phyloP scores from a whole-genome alignment of 2,113 vertebrate genomes.

The Colossoma macropomum region DNA sequence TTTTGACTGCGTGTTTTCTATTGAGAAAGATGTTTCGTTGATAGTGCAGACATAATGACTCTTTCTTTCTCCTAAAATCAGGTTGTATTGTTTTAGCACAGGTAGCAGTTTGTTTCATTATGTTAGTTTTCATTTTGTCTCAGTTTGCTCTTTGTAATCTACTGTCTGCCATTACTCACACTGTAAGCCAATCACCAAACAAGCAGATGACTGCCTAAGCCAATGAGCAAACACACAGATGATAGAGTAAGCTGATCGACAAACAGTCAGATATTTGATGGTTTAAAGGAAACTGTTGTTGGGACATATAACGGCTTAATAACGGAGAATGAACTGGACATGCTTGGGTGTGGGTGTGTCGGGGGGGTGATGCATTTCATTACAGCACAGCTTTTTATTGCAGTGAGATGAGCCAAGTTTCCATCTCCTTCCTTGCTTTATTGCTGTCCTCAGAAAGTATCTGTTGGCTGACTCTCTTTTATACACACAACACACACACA shows the following conservation, averaged over 20 bases:
- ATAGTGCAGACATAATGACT: background rate
- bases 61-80: background rate
- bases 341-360: background rate
- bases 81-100: background rate
- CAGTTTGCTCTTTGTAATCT: conserved; percentile 44
- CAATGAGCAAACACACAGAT: conserved; percentile 49
- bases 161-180: conserved; percentile 40
- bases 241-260: conserved; percentile 43
- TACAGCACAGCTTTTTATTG: conserved; percentile 21
- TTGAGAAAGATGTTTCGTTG: background rate
- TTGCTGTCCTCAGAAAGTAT: conserved; percentile 24
- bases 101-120: conserved; percentile 19
- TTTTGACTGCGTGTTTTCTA: too few species aligned
- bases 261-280: conserved; percentile 44
- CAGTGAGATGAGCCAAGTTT: conserved; percentile 22
- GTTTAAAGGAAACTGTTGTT: conserved; percentile 44
- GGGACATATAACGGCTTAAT: conserved; percentile 34
- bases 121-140: conserved; percentile 37
- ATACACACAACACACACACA: background rate
- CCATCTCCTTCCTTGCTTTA: conserved; percentile 21
- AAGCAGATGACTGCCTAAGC: conserved; percentile 48
- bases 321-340: background rate
- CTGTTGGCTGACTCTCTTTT: conserved; percentile 7
- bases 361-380: background rate
- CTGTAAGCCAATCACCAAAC: conserved; percentile 46